Evolutionary conservation across 2,888 invertebrate species (phyloP).

Genomic region (Pyrgus malvae): DNA sequence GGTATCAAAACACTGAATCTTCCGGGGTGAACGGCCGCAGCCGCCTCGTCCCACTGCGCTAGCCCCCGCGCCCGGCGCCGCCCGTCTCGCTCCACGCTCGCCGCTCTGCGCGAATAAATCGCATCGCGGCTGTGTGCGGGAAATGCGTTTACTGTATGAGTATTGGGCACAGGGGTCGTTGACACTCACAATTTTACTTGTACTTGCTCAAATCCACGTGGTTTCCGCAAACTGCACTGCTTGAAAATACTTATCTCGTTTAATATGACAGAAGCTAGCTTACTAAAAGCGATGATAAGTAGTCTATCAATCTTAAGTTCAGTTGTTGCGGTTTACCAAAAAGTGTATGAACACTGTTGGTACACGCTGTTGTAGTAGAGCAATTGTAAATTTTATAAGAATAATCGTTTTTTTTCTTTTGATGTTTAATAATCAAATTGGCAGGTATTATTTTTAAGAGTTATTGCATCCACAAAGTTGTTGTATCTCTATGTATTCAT

Average conservation of each 20-base stretch:
- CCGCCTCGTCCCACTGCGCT: constrained; percentile 59
- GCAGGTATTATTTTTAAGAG: no score
- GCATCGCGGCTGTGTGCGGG: constrained; percentile 65
- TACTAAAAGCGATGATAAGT: no score
- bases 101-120: constrained; percentile 64
- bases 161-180: constrained; percentile 77
- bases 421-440: no score
- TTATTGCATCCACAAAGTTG: no score
- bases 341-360: no score
- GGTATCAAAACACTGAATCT: constrained; percentile 82
- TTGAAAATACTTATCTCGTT: neutral
- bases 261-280: neutral
- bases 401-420: no score
- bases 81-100: constrained; percentile 49
- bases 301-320: no score
- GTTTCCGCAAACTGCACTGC: neutral
- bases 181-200: constrained; percentile 69
- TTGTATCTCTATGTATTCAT: no score
- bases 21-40: constrained; percentile 78
- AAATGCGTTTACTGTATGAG: constrained; percentile 77
- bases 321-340: no score
- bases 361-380: no score
- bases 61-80: constrained; percentile 57
- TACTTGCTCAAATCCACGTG: constrained; percentile 30
- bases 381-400: no score